Conservation (phyloP, 1,140 invertebrate genomes). For the Dufourea novaeangliae region DNA sequence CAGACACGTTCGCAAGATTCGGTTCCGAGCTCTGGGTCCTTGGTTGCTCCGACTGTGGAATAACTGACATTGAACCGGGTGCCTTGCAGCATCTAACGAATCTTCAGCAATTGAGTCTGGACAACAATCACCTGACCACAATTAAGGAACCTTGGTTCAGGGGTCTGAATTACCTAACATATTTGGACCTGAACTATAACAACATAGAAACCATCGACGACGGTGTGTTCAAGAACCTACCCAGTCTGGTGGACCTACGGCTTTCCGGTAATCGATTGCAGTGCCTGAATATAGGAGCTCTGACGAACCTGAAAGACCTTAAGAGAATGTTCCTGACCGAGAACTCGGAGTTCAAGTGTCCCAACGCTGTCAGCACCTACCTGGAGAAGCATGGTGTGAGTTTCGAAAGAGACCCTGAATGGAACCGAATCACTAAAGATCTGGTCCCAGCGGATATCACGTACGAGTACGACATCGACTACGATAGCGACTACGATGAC, state of each 20-base stretch:
- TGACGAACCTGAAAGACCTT: constrained; percentile 66
- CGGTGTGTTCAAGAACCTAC: constrained; percentile 68
- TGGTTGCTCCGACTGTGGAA: constrained; percentile 72
- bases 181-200: constrained; percentile 77
- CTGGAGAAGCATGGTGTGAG: constrained; percentile 60
- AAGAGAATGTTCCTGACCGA: constrained; percentile 73
- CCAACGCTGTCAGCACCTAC: constrained; percentile 70
- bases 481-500: neutral
- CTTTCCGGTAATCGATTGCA: constrained; percentile 75
- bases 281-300: constrained; percentile 71
- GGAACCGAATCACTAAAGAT: constrained; percentile 63
- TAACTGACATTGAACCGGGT: constrained; percentile 71
- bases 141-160: constrained; percentile 72
- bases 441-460: constrained; percentile 32
- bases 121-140: constrained; percentile 70
- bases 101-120: constrained; percentile 74
- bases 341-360: constrained; percentile 75
- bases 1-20: constrained; percentile 70
- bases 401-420: constrained; percentile 71
- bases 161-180: constrained; percentile 71
- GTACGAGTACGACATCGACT: neutral
- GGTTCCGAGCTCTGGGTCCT: constrained; percentile 71
- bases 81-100: constrained; percentile 69
- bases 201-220: constrained; percentile 72
- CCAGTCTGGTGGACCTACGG: constrained; percentile 72